phyloP scores from a whole-genome alignment of 2,888 invertebrate species.

The Periphyllus acericola region DNA sequence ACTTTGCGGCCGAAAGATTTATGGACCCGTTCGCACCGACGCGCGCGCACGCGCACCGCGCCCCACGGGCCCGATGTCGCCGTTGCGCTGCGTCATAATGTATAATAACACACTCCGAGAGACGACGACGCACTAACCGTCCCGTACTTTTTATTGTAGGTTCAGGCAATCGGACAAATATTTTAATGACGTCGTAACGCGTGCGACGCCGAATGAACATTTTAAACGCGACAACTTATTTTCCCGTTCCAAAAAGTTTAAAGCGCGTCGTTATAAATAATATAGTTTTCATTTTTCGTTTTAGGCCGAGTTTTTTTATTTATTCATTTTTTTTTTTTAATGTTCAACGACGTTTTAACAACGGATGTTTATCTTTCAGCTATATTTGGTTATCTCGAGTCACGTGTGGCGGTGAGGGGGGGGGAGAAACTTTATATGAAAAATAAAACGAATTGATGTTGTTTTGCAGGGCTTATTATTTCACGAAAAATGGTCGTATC shows the following conservation, averaged over 20 bases:
- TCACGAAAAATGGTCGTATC: not conserved
- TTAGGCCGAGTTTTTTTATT: not conserved
- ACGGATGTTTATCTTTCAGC: slow-evolving; percentile 31
- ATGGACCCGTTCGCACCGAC: not conserved
- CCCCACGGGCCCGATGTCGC: not conserved
- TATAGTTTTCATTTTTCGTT: not conserved
- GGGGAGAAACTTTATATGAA: not conserved
- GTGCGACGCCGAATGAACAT: not conserved
- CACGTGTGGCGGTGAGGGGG: too few relatives aligned
- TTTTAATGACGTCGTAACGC: not conserved
- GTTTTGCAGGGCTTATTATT: slow-evolving; percentile 9
- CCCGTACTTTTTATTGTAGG: too few relatives aligned
- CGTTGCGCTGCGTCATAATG: too few relatives aligned
- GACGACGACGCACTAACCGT: too few relatives aligned
- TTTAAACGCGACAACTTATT: slow-evolving; percentile 17
- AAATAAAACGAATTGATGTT: slow-evolving; percentile 35
- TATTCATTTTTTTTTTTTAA: slow-evolving; percentile 16
- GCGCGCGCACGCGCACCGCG: not conserved
- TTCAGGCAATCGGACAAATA: not conserved
- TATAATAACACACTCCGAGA: too few relatives aligned
- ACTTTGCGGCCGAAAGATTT: slow-evolving; percentile 33
- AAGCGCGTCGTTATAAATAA: not conserved
- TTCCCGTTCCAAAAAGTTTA: slow-evolving; percentile 2
- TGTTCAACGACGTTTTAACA: slow-evolving; percentile 30
- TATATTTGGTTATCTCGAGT: slow-evolving; percentile 35